Evolutionary conservation across 2,113 vertebrate species (phyloP).

Genomic region (Zosterops borbonicus): DNA sequence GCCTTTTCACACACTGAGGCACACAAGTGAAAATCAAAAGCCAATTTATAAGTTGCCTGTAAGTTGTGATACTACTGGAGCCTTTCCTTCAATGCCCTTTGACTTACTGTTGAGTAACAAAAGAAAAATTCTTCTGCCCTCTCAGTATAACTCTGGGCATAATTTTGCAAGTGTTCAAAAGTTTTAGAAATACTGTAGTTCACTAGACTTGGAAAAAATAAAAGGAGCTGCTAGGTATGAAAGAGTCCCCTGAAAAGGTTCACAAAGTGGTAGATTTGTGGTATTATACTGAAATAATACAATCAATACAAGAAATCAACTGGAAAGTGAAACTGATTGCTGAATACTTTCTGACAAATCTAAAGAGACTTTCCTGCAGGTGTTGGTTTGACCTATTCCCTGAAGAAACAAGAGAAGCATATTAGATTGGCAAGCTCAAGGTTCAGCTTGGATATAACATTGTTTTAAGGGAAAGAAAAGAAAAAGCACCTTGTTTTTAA

Average conservation of each 20-base stretch:
- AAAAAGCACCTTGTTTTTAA: background rate
- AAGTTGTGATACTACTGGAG: background rate
- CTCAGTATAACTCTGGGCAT: background rate
- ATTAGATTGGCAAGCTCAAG: background rate
- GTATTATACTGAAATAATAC: background rate
- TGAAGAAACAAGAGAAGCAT: background rate
- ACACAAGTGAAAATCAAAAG: background rate
- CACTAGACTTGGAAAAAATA: background rate
- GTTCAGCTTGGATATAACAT: background rate
- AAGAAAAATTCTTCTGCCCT: background rate
- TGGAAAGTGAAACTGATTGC: constrained; percentile 1
- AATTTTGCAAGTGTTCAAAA: background rate
- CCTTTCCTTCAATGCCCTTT: background rate
- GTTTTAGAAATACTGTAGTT: background rate
- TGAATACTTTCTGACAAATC: background rate
- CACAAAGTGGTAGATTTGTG: background rate
- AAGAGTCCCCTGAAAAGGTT: background rate
- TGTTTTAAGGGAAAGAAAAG: background rate
- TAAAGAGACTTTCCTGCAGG: background rate
- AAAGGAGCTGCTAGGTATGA: background rate
- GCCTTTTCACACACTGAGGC: background rate
- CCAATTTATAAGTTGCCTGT: background rate
- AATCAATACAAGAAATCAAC: constrained; percentile 21
- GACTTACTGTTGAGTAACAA: background rate
- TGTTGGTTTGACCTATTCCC: background rate